Evolutionary conservation across 2,888 invertebrate genomes (phyloP), one percentile per base, ranked within the genome.

Genomic region (Gortyna flavago): DNA sequence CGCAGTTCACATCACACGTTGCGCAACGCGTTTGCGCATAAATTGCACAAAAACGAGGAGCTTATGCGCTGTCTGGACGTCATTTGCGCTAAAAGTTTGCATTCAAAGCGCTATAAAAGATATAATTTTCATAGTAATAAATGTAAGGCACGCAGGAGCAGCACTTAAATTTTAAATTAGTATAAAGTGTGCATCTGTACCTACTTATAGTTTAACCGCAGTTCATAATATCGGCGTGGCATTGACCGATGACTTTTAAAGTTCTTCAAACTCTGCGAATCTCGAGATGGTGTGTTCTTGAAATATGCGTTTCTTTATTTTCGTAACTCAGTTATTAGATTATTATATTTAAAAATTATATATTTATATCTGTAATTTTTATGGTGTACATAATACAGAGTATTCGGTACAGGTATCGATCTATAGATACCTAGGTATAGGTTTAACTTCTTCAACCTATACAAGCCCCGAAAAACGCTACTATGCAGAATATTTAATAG

Each of bases 231-330:
- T 35, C 77, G 70, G 65, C 25, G 38, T 78, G 73, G 81, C 85
- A 81, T 74, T 84, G 85, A 84, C 84, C 75, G 68, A 68, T 84
- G 84, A 81, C 84, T 78, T 84, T 84, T 81, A 81, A 84, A 81
- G 77, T 75, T 75, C 72, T 71, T 66, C 68, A 29, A 62, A 84
- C 71, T 71, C 13, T 11, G 51, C 9, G 16, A 62, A 77, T 62
- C 74, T 77, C 32, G 44, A 84, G 66, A n/a, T 29, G 69, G 4
- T 59, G 8, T 59, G 67, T 66, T 75, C 72, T 84, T 77, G 38
- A 65, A 68, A 59, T 73, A 13, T 75, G 62, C 16, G 9, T n/a
- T 41, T 7, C 25, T 65, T 59, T 51, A 57, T 51, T 72, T 29
- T 51, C 48, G 25, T 69, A 64, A 29, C 16, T 18, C 32, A 44